Evolutionary conservation across 2,113 vertebrate species (phyloP), one percentile per base, ranked within the genome.

Genomic region (Dolichotis patagonum): DNA sequence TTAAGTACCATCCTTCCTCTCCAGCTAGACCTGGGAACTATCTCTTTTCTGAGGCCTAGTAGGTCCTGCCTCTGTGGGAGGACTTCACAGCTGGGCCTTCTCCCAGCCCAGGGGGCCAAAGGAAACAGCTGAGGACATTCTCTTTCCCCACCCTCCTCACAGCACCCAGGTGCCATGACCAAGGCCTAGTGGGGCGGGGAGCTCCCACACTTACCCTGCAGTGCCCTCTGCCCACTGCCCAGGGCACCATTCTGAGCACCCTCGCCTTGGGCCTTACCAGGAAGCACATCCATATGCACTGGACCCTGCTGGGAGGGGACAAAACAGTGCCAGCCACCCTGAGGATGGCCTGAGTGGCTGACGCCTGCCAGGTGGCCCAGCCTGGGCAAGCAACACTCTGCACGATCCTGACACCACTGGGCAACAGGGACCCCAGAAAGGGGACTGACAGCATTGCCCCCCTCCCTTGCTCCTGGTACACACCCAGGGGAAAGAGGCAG

Each of bases 111-210:
- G 1, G 16, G 52, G 35, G 56, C 73, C 85, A 8, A 52, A 90
- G 54, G 3, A 35, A 93, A 90, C 69, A 41, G 58, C 32, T 54
- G 58, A 17, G 0, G 0, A 20, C 41, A 0, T 0, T 49, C 3
- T 65, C 73, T 38, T 73, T 83, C 60, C 80, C 82, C 90, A 91
- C 93, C 41, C 77, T 81, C 30, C 78, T 92, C 94, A 28, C 89
- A 62, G 54, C 93, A 94, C 38, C 54, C 0, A 20, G 60, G 56
- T 96, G 87, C 96, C 38, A 62, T 95, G 91, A 94, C 30, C 52
- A 89, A 92, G 95, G 89, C 91, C 75, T 89, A 96, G 67, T 96
- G 85, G 96, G 26, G 71, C 80, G 73, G 91, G 96, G 71, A 71
- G 81, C 3, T 95, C 94, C 32, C 54, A 77, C 58, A 87, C 96